Evolutionary conservation across 2,888 invertebrate species (phyloP).

Genomic region (Caenorhabditis imperialis): DNA sequence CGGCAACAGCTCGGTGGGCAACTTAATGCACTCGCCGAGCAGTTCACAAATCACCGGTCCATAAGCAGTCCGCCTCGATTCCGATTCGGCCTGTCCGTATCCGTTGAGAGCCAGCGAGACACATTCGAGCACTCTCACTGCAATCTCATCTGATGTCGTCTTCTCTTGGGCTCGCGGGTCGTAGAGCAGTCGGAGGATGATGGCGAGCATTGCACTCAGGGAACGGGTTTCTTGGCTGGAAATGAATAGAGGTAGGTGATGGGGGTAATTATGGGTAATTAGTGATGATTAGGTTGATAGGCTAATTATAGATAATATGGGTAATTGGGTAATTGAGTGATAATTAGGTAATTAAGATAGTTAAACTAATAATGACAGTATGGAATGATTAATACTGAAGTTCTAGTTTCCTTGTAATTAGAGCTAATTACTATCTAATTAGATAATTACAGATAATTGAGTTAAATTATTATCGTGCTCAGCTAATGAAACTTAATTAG

Average conservation of each 20-base stretch:
- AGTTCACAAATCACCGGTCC: conserved; percentile 63
- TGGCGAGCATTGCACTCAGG: conserved; percentile 62
- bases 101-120: conserved; percentile 55
- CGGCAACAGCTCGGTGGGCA: conserved; percentile 54
- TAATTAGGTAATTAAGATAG: no score
- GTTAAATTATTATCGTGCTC: no score
- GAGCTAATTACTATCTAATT: no score
- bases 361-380: no score
- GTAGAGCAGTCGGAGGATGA: conserved; percentile 58
- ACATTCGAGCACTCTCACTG: conserved; percentile 55
- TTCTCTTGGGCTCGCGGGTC: conserved; percentile 54
- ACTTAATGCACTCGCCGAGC: conserved; percentile 51
- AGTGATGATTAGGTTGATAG: no score
- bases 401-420: no score
- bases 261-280: no score
- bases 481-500: no score
- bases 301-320: no score
- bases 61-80: conserved; percentile 54
- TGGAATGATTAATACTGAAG: no score
- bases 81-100: conserved; percentile 56
- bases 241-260: background rate
- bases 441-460: no score
- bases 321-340: no score
- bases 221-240: conserved; percentile 64
- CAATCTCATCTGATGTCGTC: conserved; percentile 48